A percentile compares a stretch with the other conserved stretches of the same genome.
Evolutionary conservation across 1,140 invertebrate species (phyloP).

Genomic region (Musca vetustissima): DNA sequence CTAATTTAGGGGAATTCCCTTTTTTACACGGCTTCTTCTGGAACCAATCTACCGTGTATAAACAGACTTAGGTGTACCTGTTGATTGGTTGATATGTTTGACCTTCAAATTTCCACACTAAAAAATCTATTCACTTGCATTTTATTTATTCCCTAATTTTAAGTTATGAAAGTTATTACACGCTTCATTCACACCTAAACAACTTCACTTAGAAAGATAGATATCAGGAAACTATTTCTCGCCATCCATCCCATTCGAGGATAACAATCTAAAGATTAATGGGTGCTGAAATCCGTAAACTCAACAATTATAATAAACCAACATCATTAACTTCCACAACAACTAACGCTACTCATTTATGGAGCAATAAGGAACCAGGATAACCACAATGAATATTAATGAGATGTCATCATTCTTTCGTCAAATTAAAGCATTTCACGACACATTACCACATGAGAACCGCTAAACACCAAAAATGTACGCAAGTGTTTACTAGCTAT

Average conservation of each 20-base stretch:
- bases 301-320: neutral
- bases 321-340: neutral
- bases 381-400: slow-evolving; percentile 52
- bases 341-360: neutral
- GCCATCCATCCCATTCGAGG: neutral
- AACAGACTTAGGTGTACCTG: no score
- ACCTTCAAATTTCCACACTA: no score
- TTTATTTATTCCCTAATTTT: no score
- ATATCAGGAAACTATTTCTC: no score
- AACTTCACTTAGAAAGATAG: no score
- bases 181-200: slow-evolving; percentile 17
- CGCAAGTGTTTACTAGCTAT: neutral
- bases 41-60: no score
- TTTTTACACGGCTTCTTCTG: no score
- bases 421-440: slow-evolving; percentile 47
- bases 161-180: slow-evolving; percentile 4
- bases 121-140: no score
- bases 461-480: slow-evolving; percentile 3
- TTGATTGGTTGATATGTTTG: no score
- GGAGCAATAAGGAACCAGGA: neutral
- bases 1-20: no score
- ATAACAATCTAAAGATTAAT: slow-evolving; percentile 18
- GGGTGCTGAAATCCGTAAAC: slow-evolving; percentile 17
- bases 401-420: slow-evolving; percentile 54
- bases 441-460: slow-evolving; percentile 26